Evolutionary conservation across 2,113 vertebrate species (phyloP), one percentile per base, ranked within the genome.

Genomic region (Aegotheles bennettii): DNA sequence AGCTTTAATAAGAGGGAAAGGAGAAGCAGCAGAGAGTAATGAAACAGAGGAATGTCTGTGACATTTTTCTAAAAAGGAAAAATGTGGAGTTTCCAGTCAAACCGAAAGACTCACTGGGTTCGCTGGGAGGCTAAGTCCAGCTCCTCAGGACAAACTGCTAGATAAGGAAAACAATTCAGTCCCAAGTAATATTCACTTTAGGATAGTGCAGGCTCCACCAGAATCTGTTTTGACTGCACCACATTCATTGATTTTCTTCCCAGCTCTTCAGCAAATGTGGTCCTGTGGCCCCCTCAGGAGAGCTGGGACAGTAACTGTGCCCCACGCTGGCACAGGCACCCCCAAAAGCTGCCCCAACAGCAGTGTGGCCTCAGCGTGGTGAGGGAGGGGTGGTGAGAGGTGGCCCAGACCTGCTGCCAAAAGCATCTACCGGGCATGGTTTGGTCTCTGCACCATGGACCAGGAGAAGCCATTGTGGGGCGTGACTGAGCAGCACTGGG

Each of bases 11-110:
- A 88, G 68, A 87, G 97, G 95, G 85, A 87, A 77, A 94, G 95
- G 93, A 93, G 96, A 91, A 68, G 89, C 95, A 85, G 94, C 68
- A 38, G 50, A 97, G 98, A 98, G 96, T 95, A 96, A 98, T 97
- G 98, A 95, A 96, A 96, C 69, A 4, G 92, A 97, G 95, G 97
- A 98, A 97, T 96, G 97, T 91, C 48, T 90, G 97, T 97, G 98
- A 98, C 98, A 96, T 97, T 97, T 96, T 98, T 98, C 98, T 98
- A 96, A 97, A 96, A 96, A 98, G 97, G 98, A 98, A 97, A 98
- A 98, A 98, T 97, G 97, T 93, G 93, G 96, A 96, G 96, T 97
- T 97, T 97, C 94, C 90, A 97, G 97, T 98, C 97, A 97, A 97
- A 95, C 91, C 48, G 74, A 97, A 98, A 98, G 98, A 98, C 96